A percentile compares a stretch with the other conserved stretches of the same genome.
phyloP scores from a whole-genome alignment of 2,888 invertebrate species.

The Drosophila cyrtoloma region DNA sequence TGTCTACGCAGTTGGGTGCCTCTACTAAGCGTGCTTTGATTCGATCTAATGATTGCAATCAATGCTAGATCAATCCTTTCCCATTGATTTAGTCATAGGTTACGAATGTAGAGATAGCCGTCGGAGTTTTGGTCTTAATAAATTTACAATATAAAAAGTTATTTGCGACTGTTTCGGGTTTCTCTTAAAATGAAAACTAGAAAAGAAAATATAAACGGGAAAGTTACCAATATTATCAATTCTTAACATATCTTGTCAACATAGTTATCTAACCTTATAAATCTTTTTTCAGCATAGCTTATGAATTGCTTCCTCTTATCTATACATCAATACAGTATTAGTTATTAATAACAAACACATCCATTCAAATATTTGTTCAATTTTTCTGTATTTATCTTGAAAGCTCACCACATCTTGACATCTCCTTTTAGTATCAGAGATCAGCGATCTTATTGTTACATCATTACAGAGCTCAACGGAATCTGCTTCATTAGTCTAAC shows the following conservation, averaged over 20 bases:
- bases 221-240: not conserved
- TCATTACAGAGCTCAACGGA: constrained; percentile 47
- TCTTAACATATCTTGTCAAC: no score
- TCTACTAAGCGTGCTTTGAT: constrained; percentile 44
- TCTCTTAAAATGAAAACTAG: not conserved
- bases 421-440: constrained; percentile 40
- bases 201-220: no score
- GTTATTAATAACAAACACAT: constrained; percentile 17
- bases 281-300: not conserved
- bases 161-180: not conserved
- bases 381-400: constrained; percentile 32
- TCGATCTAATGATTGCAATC: constrained; percentile 57
- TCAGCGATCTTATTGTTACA: constrained; percentile 62
- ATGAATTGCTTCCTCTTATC: not conserved
- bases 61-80: constrained; percentile 45
- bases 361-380: constrained; percentile 7
- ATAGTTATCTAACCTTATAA: not conserved
- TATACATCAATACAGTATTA: not conserved
- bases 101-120: not conserved
- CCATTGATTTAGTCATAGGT: constrained; percentile 18
- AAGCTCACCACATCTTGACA: constrained; percentile 45
- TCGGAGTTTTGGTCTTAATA: not conserved
- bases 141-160: not conserved
- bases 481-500: constrained; percentile 73
- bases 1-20: constrained; percentile 78